phyloP scores from a whole-genome alignment of 2,113 vertebrate species.

The Leptodactylus fuscus region DNA sequence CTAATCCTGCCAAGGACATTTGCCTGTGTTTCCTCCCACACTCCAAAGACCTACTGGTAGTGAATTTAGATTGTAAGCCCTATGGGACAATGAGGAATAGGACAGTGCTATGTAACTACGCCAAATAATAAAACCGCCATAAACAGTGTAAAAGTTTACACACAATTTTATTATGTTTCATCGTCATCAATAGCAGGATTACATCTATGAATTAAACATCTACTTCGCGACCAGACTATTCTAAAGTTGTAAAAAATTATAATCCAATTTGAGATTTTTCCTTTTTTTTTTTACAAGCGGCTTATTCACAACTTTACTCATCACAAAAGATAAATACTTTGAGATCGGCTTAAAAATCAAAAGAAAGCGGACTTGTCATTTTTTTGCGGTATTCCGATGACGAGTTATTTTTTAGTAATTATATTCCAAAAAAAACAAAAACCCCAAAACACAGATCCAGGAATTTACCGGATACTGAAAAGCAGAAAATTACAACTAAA shows the following conservation, averaged over 20 bases:
- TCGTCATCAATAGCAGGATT: slow-evolving; percentile 10
- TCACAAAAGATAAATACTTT: slow-evolving; percentile 30
- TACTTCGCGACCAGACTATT: neutral
- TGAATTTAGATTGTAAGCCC: no score
- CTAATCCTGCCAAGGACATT: no score
- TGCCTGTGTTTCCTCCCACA: no score
- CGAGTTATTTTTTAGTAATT: neutral
- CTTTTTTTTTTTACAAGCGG: no score
- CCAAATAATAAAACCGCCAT: no score
- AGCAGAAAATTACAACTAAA: slow-evolving; percentile 24
- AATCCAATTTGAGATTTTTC: neutral
- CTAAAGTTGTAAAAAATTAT: neutral
- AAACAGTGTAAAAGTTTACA: no score
- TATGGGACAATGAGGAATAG: no score
- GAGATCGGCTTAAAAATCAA: neutral
- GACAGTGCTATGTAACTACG: no score
- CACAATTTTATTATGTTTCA: slow-evolving; percentile 8
- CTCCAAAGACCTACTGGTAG: no score
- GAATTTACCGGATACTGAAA: neutral
- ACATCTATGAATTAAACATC: slow-evolving; percentile 6
- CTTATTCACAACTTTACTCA: neutral
- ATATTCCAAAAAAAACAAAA: no score
- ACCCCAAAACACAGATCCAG: no score
- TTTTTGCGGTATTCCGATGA: neutral
- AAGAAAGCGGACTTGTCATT: neutral